Percentiles rank a stretch among this genome's conserved stretches.
These are phyloP conservation scores for Xestia ashworthii DNA, from an alignment of 2,888 invertebrate species.

Conservation along the genomic window DNA sequence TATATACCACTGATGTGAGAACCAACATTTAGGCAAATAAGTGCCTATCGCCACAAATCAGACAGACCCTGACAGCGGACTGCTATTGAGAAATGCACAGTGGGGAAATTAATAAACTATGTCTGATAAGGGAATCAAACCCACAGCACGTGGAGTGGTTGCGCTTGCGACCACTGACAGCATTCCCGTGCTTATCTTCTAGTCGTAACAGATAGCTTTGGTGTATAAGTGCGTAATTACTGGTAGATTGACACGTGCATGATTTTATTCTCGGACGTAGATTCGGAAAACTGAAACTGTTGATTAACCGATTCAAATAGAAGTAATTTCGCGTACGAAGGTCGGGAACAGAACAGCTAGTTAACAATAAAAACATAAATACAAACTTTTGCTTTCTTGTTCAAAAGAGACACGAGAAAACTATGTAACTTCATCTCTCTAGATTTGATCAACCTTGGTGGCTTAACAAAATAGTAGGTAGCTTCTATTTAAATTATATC, in stretches of 20 bases:
- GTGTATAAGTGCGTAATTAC: not conserved
- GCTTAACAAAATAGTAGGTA: not conserved
- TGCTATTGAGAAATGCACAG: not conserved
- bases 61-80: not conserved
- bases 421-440: not conserved
- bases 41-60: not conserved
- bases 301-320: no score
- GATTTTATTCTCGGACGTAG: not conserved
- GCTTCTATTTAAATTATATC: not conserved
- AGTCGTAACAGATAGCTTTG: not conserved
- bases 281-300: no score
- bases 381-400: no score
- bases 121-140: not conserved
- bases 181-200: not conserved
- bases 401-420: no score
- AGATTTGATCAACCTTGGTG: not conserved
- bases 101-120: not conserved
- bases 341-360: no score
- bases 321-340: no score
- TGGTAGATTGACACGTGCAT: not conserved
- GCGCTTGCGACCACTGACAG: not conserved
- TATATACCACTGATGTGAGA: not conserved
- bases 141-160: not conserved
- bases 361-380: not conserved
- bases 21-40: not conserved